Evolutionary conservation across 2,797 vertebrate genomes (phyloP).

Genomic region (Micromesistius poutassou): DNA sequence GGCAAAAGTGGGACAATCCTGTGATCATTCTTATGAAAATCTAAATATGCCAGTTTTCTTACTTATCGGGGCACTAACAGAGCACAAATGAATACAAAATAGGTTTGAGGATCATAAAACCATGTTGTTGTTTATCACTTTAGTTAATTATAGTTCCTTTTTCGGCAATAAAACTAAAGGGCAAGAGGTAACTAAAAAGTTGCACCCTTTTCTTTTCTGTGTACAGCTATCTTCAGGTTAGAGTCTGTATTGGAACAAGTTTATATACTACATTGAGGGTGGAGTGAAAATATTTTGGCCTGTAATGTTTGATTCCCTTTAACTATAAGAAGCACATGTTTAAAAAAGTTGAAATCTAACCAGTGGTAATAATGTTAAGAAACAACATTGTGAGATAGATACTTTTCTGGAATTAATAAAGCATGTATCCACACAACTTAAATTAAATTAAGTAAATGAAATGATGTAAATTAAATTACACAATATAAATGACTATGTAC

Average conservation of each 20-base stretch:
- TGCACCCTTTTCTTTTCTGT: neutral
- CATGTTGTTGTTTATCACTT: neutral
- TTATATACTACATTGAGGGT: neutral
- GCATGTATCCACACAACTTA: neutral
- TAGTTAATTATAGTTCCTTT: neutral
- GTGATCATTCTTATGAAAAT: constrained; percentile 57
- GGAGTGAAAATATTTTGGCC: neutral
- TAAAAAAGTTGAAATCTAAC: neutral
- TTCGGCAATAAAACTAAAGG: neutral
- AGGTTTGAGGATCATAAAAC: neutral
- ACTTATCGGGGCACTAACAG: constrained; percentile 28
- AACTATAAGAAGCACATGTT: neutral
- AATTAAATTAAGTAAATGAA: neutral
- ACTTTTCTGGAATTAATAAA: neutral
- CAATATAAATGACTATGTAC: neutral
- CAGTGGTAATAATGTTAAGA: neutral
- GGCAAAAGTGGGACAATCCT: constrained; percentile 64
- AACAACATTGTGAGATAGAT: neutral
- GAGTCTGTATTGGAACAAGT: neutral
- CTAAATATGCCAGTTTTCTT: constrained; percentile 41
- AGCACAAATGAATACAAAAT: neutral
- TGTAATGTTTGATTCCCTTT: neutral
- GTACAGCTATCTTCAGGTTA: neutral
- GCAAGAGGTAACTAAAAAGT: neutral
- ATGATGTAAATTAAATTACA: neutral